Evolutionary conservation across 2,113 vertebrate species (phyloP).

Genomic region (Atrichornis clamosus): DNA sequence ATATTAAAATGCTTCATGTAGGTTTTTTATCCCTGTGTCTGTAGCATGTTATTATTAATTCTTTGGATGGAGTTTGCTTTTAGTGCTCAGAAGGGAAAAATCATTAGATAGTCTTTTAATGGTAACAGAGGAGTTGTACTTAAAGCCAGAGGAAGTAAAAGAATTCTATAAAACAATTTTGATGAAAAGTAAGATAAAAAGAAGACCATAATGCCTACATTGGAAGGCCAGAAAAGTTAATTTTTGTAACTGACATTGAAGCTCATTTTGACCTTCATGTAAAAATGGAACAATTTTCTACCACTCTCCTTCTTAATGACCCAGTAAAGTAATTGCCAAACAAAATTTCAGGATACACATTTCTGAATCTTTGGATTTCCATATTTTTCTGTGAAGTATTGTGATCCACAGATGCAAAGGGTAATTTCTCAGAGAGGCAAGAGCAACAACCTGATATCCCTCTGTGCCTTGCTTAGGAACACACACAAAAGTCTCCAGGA

Average conservation of each 20-base stretch:
- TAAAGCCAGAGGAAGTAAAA: constrained; percentile 39
- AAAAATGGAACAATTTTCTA: neutral
- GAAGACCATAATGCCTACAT: neutral
- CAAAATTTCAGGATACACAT: neutral
- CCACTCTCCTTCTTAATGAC: neutral
- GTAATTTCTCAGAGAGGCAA: neutral
- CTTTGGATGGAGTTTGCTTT: constrained; percentile 28
- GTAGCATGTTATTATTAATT: neutral
- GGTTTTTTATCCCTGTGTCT: neutral
- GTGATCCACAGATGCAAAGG: neutral
- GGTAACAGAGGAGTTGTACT: neutral
- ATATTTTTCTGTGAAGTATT: neutral
- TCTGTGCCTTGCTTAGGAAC: neutral
- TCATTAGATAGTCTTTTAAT: constrained; percentile 45
- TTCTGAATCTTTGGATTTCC: neutral
- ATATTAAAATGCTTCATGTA: neutral
- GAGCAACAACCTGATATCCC: neutral
- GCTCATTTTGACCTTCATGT: neutral
- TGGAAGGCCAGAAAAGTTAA: neutral
- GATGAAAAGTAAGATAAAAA: neutral
- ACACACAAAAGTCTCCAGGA: neutral
- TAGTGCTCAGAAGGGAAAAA: constrained; percentile 42
- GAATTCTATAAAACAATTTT: neutral
- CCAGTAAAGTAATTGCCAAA: neutral
- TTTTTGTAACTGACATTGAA: neutral